phyloP scores from a whole-genome alignment of 2,888 invertebrate species.

The Drosophila merina region DNA sequence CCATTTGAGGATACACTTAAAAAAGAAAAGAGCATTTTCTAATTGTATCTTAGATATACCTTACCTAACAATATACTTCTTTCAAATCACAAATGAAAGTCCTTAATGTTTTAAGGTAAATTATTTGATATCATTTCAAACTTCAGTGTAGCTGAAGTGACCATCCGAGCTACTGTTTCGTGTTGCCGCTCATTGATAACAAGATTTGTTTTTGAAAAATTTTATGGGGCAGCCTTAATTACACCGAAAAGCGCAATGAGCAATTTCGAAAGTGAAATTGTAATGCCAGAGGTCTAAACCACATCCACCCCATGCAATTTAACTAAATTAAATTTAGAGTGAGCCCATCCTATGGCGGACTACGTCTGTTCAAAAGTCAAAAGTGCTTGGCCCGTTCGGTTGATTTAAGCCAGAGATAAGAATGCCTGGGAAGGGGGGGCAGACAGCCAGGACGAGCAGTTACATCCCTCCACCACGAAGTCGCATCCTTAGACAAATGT shows the following conservation, averaged over 20 bases:
- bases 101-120: too few relatives aligned
- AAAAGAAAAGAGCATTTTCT: background rate
- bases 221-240: slow-evolving; percentile 71
- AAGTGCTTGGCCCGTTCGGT: slow-evolving; percentile 49
- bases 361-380: slow-evolving; percentile 57
- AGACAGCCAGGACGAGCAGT: slow-evolving; percentile 21
- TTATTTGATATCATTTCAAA: too few relatives aligned
- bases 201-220: slow-evolving; percentile 77
- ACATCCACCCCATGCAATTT: slow-evolving; percentile 58
- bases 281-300: slow-evolving; percentile 28
- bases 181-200: slow-evolving; percentile 73
- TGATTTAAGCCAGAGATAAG: slow-evolving; percentile 66
- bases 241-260: slow-evolving; percentile 74
- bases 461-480: slow-evolving; percentile 29
- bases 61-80: too few relatives aligned
- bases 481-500: slow-evolving; percentile 71
- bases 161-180: slow-evolving; percentile 56
- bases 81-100: too few relatives aligned
- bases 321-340: slow-evolving; percentile 77
- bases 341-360: slow-evolving; percentile 58
- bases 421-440: slow-evolving; percentile 15
- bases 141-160: slow-evolving; percentile 26
- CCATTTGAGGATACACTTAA: slow-evolving; percentile 8
- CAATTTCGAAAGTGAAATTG: slow-evolving; percentile 51
- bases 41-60: too few relatives aligned